Evolutionary conservation across 2,113 vertebrate genomes (phyloP).

Genomic region (Sakesphorus luctuosus): DNA sequence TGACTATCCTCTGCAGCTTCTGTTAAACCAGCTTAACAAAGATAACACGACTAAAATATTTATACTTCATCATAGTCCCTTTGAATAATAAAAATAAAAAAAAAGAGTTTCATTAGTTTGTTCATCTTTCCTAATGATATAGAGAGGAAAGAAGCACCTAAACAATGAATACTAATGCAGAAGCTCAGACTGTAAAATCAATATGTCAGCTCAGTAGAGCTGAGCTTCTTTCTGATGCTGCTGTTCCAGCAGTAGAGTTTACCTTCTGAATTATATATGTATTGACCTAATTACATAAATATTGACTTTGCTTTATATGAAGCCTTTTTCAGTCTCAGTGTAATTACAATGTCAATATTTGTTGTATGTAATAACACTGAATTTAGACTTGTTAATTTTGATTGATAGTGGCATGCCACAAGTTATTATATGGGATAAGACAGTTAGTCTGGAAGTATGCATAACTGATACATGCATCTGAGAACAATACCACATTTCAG

Average conservation of each 20-base stretch:
- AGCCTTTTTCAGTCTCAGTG: slow-evolving; percentile 55
- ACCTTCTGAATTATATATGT: slow-evolving; percentile 75
- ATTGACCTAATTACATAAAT: slow-evolving; percentile 81
- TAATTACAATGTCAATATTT: slow-evolving; percentile 81
- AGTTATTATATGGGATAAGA: slow-evolving; percentile 49
- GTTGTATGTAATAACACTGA: slow-evolving; percentile 67
- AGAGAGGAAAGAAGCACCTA: slow-evolving; percentile 60
- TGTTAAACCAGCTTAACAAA: slow-evolving; percentile 28
- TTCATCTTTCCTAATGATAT: slow-evolving; percentile 60
- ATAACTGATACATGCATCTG: slow-evolving; percentile 1
- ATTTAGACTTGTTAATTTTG: slow-evolving; percentile 77
- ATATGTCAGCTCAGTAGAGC: slow-evolving; percentile 63
- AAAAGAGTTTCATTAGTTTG: slow-evolving; percentile 24
- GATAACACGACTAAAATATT: slow-evolving; percentile 49
- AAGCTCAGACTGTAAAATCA: slow-evolving; percentile 71
- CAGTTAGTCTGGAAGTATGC: not conserved
- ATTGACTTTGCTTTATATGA: slow-evolving; percentile 76
- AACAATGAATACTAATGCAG: slow-evolving; percentile 65
- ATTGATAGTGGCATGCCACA: slow-evolving; percentile 53
- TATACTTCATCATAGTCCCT: not conserved
- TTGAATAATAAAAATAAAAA: not conserved
- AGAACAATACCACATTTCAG: not conserved
- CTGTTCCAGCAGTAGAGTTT: slow-evolving; percentile 42
- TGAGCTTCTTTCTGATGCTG: slow-evolving; percentile 40
- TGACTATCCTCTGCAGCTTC: not conserved